phyloP scores from a whole-genome alignment of 2,888 invertebrate genomes.

The Beris morrisii region DNA sequence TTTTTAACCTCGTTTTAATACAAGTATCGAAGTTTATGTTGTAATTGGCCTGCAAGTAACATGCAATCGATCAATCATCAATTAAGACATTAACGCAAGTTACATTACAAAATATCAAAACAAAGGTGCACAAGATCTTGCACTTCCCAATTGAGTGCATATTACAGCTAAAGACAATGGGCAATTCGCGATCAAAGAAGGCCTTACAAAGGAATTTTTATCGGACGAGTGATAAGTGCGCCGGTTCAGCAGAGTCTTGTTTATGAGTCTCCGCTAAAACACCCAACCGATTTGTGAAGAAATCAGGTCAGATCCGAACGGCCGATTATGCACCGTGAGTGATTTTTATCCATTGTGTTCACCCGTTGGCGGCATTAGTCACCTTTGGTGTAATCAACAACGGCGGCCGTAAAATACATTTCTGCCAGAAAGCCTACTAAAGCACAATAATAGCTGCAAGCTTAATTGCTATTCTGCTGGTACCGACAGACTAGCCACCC shows the following conservation, averaged over 20 bases:
- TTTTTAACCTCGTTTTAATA: too few species aligned
- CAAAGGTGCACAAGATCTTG: conserved; percentile 6
- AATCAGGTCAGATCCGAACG: conserved; percentile 34
- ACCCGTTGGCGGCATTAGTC: conserved; percentile 28
- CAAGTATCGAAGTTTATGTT: too few species aligned
- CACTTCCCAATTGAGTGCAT: neutral
- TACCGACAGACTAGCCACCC: too few species aligned
- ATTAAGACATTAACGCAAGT: neutral
- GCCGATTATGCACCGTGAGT: conserved; percentile 15
- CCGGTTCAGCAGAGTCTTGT: neutral
- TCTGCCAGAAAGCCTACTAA: too few species aligned
- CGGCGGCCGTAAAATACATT: neutral
- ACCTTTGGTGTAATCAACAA: neutral
- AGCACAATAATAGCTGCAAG: too few species aligned
- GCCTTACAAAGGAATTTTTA: conserved; percentile 9
- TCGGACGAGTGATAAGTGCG: conserved; percentile 11
- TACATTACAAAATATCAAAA: neutral
- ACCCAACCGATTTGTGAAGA: conserved; percentile 25
- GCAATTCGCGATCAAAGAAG: neutral
- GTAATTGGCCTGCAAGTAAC: neutral
- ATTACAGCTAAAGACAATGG: neutral
- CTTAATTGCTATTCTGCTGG: too few species aligned
- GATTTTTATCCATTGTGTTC: conserved; percentile 31
- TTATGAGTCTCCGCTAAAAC: conserved; percentile 7
- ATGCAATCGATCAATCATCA: conserved; percentile 4